Evolutionary conservation across 2,113 vertebrate genomes (phyloP).

Genomic region (Ctenodactylus gundi): DNA sequence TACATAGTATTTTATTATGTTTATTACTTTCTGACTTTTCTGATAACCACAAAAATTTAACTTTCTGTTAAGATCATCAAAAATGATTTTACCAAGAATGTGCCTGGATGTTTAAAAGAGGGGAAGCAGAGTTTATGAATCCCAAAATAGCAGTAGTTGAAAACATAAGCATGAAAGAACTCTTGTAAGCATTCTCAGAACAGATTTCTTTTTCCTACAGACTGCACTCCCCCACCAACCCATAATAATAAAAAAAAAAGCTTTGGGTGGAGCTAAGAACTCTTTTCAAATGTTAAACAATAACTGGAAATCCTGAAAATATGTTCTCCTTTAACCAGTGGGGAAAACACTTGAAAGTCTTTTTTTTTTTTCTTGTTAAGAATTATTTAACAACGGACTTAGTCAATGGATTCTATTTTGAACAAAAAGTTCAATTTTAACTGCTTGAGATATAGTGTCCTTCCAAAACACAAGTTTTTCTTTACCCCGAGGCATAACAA

Average conservation of each 20-base stretch:
- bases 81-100: constrained; percentile 40
- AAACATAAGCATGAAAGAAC: constrained; percentile 42
- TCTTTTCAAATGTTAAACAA: constrained; percentile 76
- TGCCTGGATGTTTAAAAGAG: constrained; percentile 19
- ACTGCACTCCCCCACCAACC: background rate
- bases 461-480: constrained; percentile 28
- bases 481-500: background rate
- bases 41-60: background rate
- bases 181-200: constrained; percentile 50
- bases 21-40: background rate
- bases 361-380: background rate
- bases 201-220: background rate
- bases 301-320: constrained; percentile 76
- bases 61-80: constrained; percentile 36
- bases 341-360: constrained; percentile 59
- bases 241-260: constrained; percentile 17
- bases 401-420: constrained; percentile 71
- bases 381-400: constrained; percentile 65
- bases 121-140: constrained; percentile 8
- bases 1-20: background rate
- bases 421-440: constrained; percentile 71
- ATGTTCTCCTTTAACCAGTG: constrained; percentile 64
- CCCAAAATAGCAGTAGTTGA: constrained; percentile 48
- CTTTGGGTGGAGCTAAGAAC: constrained; percentile 58
- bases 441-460: constrained; percentile 66